These are phyloP conservation scores for Chrysoperla carnea DNA, from an alignment of 1,140 invertebrate species.

Conservation along the genomic window DNA sequence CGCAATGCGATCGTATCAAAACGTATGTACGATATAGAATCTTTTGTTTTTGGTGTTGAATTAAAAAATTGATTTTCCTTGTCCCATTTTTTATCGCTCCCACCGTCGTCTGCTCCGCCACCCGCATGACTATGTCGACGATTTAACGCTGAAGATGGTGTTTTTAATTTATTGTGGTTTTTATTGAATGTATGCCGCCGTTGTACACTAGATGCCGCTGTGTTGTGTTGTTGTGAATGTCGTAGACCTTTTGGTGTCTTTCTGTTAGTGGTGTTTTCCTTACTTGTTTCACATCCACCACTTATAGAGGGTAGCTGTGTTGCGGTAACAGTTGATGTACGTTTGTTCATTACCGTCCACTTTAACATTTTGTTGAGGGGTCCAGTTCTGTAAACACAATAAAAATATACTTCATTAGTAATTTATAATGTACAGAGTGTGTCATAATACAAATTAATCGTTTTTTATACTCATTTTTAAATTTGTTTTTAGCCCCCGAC, in stretches of 20 bases:
- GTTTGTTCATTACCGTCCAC: slow-evolving; percentile 16
- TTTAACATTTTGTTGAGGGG: slow-evolving; percentile 15
- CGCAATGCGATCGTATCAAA: slow-evolving; percentile 12
- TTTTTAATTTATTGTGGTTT: background rate
- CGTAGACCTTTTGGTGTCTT: background rate
- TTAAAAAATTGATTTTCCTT: slow-evolving; percentile 20
- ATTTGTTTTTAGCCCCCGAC: no score
- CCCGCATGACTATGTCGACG: slow-evolving; percentile 7
- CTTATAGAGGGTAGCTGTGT: slow-evolving; percentile 3
- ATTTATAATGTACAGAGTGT: no score
- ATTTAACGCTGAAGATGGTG: background rate
- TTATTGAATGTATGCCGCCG: background rate
- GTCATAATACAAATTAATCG: no score
- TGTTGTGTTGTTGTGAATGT: background rate
- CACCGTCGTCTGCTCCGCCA: slow-evolving; percentile 5
- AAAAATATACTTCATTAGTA: no score
- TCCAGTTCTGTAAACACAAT: no score
- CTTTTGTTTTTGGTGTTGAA: slow-evolving; percentile 17
- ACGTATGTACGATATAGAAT: slow-evolving; percentile 8
- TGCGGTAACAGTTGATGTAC: slow-evolving; percentile 8
- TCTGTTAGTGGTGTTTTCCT: background rate
- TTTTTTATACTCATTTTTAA: no score
- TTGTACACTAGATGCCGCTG: slow-evolving; percentile 10
- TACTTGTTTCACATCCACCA: slow-evolving; percentile 5
- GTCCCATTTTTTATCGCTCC: slow-evolving; percentile 8